These are phyloP conservation scores for Chrysopilus asiliformis DNA, from an alignment of 2,888 invertebrate genomes.

Conservation along the genomic window DNA sequence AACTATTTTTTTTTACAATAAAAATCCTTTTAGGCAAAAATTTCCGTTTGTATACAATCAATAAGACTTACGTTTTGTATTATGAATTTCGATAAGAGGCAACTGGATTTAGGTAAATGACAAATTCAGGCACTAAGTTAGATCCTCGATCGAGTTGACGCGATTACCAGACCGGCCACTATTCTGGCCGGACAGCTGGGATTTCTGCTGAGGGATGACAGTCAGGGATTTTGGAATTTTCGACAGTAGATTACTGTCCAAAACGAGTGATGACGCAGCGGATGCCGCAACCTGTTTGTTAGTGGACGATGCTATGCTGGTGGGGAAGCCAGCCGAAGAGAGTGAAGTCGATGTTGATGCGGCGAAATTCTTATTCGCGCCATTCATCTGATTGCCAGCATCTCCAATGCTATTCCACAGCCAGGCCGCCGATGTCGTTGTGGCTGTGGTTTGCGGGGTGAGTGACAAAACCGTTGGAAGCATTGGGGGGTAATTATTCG, in stretches of 20 bases:
- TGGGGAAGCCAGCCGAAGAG: constrained; percentile 19
- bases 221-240: constrained; percentile 71
- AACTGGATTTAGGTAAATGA: too few relatives aligned
- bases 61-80: too few relatives aligned
- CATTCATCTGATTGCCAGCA: neutral
- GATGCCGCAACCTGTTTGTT: constrained; percentile 10
- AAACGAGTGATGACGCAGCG: constrained; percentile 25
- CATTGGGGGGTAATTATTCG: constrained; percentile 1
- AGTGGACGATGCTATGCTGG: constrained; percentile 9
- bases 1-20: too few relatives aligned
- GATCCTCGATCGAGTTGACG: neutral
- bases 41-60: too few relatives aligned
- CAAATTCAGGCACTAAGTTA: neutral
- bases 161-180: neutral
- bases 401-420: constrained; percentile 6
- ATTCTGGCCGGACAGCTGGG: too few relatives aligned
- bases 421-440: constrained; percentile 6
- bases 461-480: constrained; percentile 8
- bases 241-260: constrained; percentile 44
- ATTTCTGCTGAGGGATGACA: constrained; percentile 53
- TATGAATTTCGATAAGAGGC: too few relatives aligned
- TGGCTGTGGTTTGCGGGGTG: neutral
- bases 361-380: constrained; percentile 10
- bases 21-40: too few relatives aligned
- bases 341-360: constrained; percentile 24